These are phyloP conservation scores for Apogon talboti DNA, from an alignment of 2,797 vertebrate genomes.

Conservation along the genomic window DNA sequence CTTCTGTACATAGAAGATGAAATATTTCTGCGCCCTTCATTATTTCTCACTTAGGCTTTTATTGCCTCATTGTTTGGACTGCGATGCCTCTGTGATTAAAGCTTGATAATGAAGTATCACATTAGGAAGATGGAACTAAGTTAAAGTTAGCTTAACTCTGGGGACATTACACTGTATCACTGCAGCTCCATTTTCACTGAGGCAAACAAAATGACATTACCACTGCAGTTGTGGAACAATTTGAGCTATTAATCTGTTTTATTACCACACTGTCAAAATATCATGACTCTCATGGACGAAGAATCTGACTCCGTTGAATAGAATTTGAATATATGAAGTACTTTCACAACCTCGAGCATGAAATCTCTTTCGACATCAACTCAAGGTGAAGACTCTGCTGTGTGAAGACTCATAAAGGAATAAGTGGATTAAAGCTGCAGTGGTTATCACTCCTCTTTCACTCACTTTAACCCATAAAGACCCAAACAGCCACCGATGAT, in stretches of 20 bases:
- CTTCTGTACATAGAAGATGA: conserved; percentile 44
- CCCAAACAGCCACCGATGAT: too few species aligned
- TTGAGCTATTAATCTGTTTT: conserved; percentile 69
- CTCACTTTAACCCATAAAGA: conserved; percentile 6
- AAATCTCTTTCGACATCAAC: conserved; percentile 40
- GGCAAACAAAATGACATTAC: conserved; percentile 58
- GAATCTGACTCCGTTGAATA: conserved; percentile 49
- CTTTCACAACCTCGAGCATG: conserved; percentile 18
- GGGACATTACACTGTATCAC: conserved; percentile 40
- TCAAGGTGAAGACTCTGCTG: conserved; percentile 30
- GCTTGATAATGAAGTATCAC: conserved; percentile 79
- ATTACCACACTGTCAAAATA: conserved; percentile 62
- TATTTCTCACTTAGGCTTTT: conserved; percentile 80
- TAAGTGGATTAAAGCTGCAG: conserved; percentile 57
- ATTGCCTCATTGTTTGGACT: conserved; percentile 78
- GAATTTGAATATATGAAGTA: conserved; percentile 57
- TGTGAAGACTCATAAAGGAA: conserved; percentile 52
- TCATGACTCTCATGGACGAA: conserved; percentile 55
- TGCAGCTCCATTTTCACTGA: conserved; percentile 38
- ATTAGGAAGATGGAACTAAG: conserved; percentile 76
- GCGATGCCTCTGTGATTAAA: conserved; percentile 73
- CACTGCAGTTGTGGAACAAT: conserved; percentile 53
- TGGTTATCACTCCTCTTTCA: conserved; percentile 35
- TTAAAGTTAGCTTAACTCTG: conserved; percentile 70
- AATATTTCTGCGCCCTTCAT: conserved; percentile 71